These are phyloP conservation scores for Hyles lineata DNA, from an alignment of 2,888 invertebrate species.

Conservation along the genomic window DNA sequence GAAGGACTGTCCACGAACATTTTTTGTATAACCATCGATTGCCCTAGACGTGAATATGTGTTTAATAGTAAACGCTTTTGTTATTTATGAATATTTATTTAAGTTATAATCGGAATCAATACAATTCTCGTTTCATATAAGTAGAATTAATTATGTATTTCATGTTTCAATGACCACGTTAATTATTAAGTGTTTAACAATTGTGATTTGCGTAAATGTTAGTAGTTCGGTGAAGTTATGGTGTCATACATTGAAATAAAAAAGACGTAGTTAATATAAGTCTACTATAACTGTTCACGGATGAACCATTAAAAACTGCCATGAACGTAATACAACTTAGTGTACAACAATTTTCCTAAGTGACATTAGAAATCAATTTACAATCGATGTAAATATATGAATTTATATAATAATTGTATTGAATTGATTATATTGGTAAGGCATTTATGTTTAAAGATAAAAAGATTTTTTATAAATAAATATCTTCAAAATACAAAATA, in stretches of 20 bases:
- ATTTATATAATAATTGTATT: conserved; percentile 54
- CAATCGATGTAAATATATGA: conserved; percentile 56
- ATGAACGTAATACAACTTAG: conserved; percentile 59
- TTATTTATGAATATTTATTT: conserved; percentile 40
- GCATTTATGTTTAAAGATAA: conserved; percentile 62
- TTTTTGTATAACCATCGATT: conserved; percentile 8
- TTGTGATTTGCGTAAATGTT: conserved; percentile 45
- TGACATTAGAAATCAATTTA: conserved; percentile 48
- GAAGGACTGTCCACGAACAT: neutral
- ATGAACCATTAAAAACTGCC: conserved; percentile 57
- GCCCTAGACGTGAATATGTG: conserved; percentile 10
- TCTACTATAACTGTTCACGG: conserved; percentile 44
- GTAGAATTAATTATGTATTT: conserved; percentile 31
- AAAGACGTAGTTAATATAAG: conserved; percentile 44
- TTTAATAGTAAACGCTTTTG: conserved; percentile 36
- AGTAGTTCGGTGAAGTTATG: conserved; percentile 42
- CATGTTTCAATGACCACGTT: conserved; percentile 39
- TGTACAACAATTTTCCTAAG: conserved; percentile 57
- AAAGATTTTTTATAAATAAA: conserved; percentile 69
- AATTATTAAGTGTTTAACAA: conserved; percentile 38
- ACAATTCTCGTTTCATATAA: conserved; percentile 23
- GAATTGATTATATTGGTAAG: conserved; percentile 54
- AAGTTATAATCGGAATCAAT: conserved; percentile 38
- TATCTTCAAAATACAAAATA: conserved; percentile 49
- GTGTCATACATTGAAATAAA: conserved; percentile 49